Conservation (phyloP, 2,113 vertebrate species). For the Caranx ignobilis region DNA sequence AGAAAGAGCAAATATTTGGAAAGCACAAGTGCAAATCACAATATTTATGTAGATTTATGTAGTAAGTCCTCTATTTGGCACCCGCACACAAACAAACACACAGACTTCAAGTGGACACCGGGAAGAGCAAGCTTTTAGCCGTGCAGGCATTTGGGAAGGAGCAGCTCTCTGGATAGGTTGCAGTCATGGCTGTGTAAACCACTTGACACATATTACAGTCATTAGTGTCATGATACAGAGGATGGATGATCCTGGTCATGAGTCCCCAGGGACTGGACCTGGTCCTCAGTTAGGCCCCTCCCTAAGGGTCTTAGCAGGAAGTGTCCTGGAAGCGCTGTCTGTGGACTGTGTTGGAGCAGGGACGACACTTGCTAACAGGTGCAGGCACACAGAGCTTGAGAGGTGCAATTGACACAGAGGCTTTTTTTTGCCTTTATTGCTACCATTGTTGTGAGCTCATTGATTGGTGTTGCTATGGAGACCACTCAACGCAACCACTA, state of each 20-base stretch:
- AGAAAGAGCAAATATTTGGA: slow-evolving; percentile 65
- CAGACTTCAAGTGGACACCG: slow-evolving; percentile 22
- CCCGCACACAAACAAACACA: slow-evolving; percentile 18
- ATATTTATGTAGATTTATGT: slow-evolving; percentile 34
- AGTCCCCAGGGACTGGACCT: slow-evolving; percentile 45
- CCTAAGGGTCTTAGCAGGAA: background rate
- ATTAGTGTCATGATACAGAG: slow-evolving; percentile 78
- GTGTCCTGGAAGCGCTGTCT: slow-evolving; percentile 15
- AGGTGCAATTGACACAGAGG: background rate
- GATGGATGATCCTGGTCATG: slow-evolving; percentile 62
- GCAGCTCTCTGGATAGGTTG: slow-evolving; percentile 13
- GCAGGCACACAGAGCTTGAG: background rate
- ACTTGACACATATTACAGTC: slow-evolving; percentile 75
- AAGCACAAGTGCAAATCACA: slow-evolving; percentile 47
- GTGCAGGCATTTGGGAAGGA: slow-evolving; percentile 35
- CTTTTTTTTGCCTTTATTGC: background rate
- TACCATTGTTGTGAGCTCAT: too few species aligned
- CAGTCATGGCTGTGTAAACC: slow-evolving; percentile 34
- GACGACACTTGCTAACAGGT: background rate
- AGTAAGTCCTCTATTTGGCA: background rate
- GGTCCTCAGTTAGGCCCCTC: slow-evolving; percentile 43
- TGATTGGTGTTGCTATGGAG: slow-evolving; percentile 10
- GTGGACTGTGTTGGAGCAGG: background rate
- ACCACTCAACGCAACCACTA: background rate
- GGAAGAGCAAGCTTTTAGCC: slow-evolving; percentile 47